Percentiles rank a stretch among this genome's conserved stretches.
Evolutionary conservation across 2,888 invertebrate genomes (phyloP).

Genomic region (Acrocera orbiculus): DNA sequence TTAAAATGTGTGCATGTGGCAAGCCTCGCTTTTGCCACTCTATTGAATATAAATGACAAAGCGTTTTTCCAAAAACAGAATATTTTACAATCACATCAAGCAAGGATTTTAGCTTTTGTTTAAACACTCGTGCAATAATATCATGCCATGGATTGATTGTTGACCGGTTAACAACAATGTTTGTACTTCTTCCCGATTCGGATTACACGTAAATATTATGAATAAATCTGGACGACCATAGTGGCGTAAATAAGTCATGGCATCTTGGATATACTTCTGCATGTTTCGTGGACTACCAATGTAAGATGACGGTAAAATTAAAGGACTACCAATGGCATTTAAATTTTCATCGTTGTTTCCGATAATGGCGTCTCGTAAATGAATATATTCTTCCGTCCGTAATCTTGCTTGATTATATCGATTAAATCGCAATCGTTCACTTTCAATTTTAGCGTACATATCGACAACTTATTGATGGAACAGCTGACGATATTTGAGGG

Average conservation of each 20-base stretch:
- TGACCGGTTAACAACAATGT: background rate
- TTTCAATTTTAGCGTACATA: conserved; percentile 21
- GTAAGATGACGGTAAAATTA: conserved; percentile 17
- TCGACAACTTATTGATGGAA: conserved; percentile 21
- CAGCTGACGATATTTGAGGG: conserved; percentile 14
- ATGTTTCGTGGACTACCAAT: conserved; percentile 23
- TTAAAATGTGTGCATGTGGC: too few relatives aligned
- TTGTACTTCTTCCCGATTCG: background rate
- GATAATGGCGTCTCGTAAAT: background rate
- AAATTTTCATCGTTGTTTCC: background rate
- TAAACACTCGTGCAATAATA: background rate
- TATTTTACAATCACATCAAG: background rate
- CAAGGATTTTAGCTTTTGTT: background rate
- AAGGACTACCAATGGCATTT: conserved; percentile 3
- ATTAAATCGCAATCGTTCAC: conserved; percentile 14
- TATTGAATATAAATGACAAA: background rate
- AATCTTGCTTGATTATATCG: background rate
- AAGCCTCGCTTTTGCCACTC: background rate
- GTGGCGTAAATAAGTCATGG: conserved; percentile 5
- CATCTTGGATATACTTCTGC: conserved; percentile 6
- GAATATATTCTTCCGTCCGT: conserved; percentile 1
- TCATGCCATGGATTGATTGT: background rate
- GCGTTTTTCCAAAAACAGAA: background rate
- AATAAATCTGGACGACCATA: conserved; percentile 8
- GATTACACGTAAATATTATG: conserved; percentile 7